Base-by-base conservation (phyloP, 1,140 invertebrate genomes). In the Drosophila miranda region DNA sequence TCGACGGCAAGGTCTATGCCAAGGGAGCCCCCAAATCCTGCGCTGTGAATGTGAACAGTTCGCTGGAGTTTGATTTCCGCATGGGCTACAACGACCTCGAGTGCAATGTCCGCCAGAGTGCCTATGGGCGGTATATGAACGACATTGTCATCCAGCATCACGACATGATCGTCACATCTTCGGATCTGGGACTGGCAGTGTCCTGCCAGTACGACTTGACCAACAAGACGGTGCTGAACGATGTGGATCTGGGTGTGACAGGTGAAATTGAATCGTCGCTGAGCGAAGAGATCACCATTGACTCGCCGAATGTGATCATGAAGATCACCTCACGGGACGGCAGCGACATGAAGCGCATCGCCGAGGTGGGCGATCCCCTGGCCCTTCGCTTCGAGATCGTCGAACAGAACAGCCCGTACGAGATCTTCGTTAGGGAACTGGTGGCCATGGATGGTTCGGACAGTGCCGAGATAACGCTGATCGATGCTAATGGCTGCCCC, bases 21-120 rank as follows among this genome's bases (percentile, higher is more conserved):
- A 98, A 98, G 90, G 96, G 96, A 19, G 96, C 96, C 66, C 97
- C 97, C n/a, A 97, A 97, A 89, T 97, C 96, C 5, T 98, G 97
- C 91, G 95, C 97, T 3, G 93, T 95, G 49, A 97, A 98, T 89
- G 94, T 98, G 9, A 95, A 95, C 72, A 95, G 95, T 75, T 95
- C 95, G 62, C 92, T 98, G 43, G 96, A 97, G 87, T 97, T 98
- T 86, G 96, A 97, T 90, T 92, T 98, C 50, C 94, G 94, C 74
- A 96, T 98, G 95, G 95, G 95, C 16, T 98, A 97, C 92, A 96
- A 96, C 88, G 96, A 97, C 91, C 93, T 98, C 26, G 96, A 97
- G 88, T 98, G 97, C 90, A 97, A 97, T 90, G 96, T 97, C n/a
- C 94, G 95, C 75, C 95, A 97, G 83, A 96, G 96, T 78, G 95